phyloP scores from a whole-genome alignment of 2,797 vertebrate species.

The Yasuhikotakia modesta region DNA sequence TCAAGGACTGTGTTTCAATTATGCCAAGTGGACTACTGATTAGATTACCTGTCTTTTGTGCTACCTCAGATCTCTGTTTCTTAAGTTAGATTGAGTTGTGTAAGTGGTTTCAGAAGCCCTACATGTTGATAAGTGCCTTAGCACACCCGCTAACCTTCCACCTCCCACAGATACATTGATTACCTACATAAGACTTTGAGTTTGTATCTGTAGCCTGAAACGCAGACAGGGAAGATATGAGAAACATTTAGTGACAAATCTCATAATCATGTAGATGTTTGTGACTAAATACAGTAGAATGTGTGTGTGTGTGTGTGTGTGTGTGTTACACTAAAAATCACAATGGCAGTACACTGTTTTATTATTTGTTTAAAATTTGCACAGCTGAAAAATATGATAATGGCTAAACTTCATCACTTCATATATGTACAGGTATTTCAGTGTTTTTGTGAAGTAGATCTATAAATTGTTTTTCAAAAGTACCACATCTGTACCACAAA shows the following conservation, averaged over 20 bases:
- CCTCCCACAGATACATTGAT: slow-evolving; percentile 1
- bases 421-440: too few relatives aligned
- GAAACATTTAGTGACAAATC: not conserved
- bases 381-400: too few relatives aligned
- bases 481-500: too few relatives aligned
- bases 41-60: slow-evolving; percentile 47
- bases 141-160: not conserved
- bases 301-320: too few relatives aligned
- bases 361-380: too few relatives aligned
- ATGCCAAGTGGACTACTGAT: slow-evolving; percentile 40
- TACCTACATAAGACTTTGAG: slow-evolving; percentile 7
- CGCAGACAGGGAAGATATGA: not conserved
- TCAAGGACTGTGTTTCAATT: slow-evolving; percentile 37
- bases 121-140: slow-evolving; percentile 32
- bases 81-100: slow-evolving; percentile 34
- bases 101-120: slow-evolving; percentile 36
- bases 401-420: too few relatives aligned
- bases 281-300: too few relatives aligned
- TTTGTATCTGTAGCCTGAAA: not conserved
- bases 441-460: too few relatives aligned
- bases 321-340: too few relatives aligned
- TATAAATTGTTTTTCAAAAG: too few relatives aligned
- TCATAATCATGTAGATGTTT: not conserved
- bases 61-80: not conserved
- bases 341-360: too few relatives aligned